Base-by-base conservation (phyloP, 2,113 vertebrate species). In the Apteryx mantelli region DNA sequence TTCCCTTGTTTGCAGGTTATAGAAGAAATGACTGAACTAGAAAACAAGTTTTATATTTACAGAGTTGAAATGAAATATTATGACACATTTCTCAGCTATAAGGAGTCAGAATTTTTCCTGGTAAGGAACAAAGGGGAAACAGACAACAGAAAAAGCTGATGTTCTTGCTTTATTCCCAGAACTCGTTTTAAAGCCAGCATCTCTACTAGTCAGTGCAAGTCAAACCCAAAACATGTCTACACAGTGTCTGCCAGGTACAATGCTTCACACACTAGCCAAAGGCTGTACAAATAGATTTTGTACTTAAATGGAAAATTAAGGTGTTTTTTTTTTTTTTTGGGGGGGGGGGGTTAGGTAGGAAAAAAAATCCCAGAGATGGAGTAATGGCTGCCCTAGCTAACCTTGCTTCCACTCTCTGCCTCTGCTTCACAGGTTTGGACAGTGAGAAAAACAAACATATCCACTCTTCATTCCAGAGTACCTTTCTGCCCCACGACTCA, bases 401-500 rank as follows among this genome's bases (percentile, higher is more conserved):
- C 77, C 38, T 58, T 74, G 44, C 69, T 93, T 70, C 85, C 53
- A 53, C 50, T 36, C 40, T 24, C 21, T 40, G 58, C 60, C 56
- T 74, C 38, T 63, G 58, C n/a, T 77, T 63, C 81, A 42, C 80
- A 61, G 83, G 38, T 7, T 34, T 78, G 82, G n/a, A 68, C 38
- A 63, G 28, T 11, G 46, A 82, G 40, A 68, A 92, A 93, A 81
- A 88, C 22, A 46, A 40, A 52, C 66, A 73, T 69, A 95, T 46
- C 55, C 56, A 64, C 56, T 40, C 56, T 42, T 42, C 64, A 56
- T 94, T 77, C 69, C 68, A 46, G 48, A 75, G 71, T 56, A 83
- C 86, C 87, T 68, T 86, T 71, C 53, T 38, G 52, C 46, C 65
- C 85, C 91, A 71, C n/a, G 89, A 44, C 64, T 85, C 74, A 40